These are phyloP conservation scores for Triplophysa dalaica DNA, from an alignment of 2,113 vertebrate genomes.

Conservation along the genomic window DNA sequence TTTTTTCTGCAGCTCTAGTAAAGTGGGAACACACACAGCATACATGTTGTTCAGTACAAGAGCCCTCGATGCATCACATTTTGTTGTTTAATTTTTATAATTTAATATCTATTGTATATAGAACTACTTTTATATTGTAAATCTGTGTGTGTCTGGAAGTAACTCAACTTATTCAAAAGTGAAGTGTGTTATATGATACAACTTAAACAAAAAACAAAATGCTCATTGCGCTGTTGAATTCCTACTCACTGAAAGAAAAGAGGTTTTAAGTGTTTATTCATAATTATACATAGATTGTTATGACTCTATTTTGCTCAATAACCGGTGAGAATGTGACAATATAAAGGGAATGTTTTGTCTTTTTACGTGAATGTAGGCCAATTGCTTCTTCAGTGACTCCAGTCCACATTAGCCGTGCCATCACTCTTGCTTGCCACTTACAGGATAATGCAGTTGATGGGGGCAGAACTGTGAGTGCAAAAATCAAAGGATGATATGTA, in stretches of 20 bases:
- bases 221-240: constrained; percentile 3
- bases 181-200: neutral
- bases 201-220: neutral
- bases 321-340: constrained; percentile 16
- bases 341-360: constrained; percentile 49
- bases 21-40: too few relatives aligned
- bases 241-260: neutral
- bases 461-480: neutral
- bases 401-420: constrained; percentile 56
- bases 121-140: too few relatives aligned
- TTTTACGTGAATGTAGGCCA: constrained; percentile 71
- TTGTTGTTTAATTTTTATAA: too few relatives aligned
- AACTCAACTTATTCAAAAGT: too few relatives aligned
- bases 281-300: neutral
- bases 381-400: constrained; percentile 50
- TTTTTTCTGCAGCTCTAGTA: too few relatives aligned
- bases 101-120: too few relatives aligned
- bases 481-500: neutral
- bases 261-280: neutral
- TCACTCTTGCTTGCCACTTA: constrained; percentile 53
- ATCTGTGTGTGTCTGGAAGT: too few relatives aligned
- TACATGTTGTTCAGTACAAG: too few relatives aligned
- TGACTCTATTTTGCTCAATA: constrained; percentile 10
- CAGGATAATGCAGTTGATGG: constrained; percentile 51
- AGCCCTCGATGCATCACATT: too few relatives aligned